A percentile compares a stretch with the other conserved stretches of the same genome.
Evolutionary conservation across 2,888 invertebrate species (phyloP).

Genomic region (Nemoura dubitans): DNA sequence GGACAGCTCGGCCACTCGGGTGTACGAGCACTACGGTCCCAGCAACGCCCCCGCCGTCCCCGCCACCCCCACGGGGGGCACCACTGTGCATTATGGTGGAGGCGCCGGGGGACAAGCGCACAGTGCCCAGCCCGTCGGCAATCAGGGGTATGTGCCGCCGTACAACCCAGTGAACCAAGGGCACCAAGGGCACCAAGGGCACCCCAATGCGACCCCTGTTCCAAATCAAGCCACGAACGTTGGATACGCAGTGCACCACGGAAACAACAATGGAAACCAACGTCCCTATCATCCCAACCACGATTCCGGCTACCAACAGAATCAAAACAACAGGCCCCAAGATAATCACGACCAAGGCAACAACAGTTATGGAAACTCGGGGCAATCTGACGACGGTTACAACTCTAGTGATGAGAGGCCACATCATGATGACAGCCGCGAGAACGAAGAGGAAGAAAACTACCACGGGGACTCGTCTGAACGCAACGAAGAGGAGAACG

Average conservation of each 20-base stretch:
- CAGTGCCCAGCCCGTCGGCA: not conserved
- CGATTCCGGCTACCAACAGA: not conserved
- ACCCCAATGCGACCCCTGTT: not conserved
- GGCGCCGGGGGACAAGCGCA: slow-evolving; percentile 31
- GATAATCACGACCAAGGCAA: not conserved
- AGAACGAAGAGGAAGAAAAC: not conserved
- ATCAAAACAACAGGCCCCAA: not conserved
- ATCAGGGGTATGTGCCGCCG: not conserved
- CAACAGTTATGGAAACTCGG: not conserved
- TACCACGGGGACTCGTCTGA: not conserved
- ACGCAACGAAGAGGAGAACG: slow-evolving; percentile 13
- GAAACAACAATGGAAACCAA: not conserved
- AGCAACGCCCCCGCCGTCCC: not conserved
- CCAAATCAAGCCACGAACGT: not conserved
- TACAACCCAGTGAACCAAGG: not conserved
- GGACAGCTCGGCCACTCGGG: slow-evolving; percentile 3
- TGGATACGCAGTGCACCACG: slow-evolving; percentile 19
- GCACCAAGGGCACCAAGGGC: not conserved
- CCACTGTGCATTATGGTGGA: slow-evolving; percentile 34
- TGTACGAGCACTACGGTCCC: slow-evolving; percentile 15
- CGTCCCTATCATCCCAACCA: not conserved
- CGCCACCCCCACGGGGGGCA: not conserved
- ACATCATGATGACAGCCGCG: not conserved
- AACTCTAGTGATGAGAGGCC: not conserved
- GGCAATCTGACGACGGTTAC: not conserved